Base-by-base conservation (phyloP, 2,888 invertebrate genomes). In the Ormyrus nitidulus region DNA sequence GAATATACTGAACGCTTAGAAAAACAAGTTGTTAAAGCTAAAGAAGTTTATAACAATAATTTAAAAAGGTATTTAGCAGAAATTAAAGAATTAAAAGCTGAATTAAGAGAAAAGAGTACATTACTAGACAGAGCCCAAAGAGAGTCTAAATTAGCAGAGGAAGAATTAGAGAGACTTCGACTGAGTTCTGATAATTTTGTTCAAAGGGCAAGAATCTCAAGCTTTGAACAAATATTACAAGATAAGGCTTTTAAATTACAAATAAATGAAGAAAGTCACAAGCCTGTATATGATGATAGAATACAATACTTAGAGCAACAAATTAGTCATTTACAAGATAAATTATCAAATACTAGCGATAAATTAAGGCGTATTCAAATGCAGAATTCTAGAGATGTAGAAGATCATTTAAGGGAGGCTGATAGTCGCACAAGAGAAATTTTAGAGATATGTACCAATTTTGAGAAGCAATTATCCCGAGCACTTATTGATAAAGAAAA, bases 11-110 rank as follows among this genome's bases (percentile, higher is more conserved):
- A 62, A 19, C 86, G 85, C 46, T 83, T 93, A 58, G 93, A 93
- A 84, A 91, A 86, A n/a, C 94, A 95, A 88, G 90, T 94, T 69
- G 91, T 91, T 6, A 91, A 91, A 71, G 88, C 93, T 0, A 94
- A 92, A 86, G 91, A 92, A 4, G 92, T 92, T 82, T 93, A 93
- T 84, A 92, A 93, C 49, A 92, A 92, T 70, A 94, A 93, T 86
- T 88, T 93, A 11, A 91, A 93, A 66, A 92, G 92, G 68, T 92
- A 94, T 90, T 85, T 92, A 13, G 86, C 91, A 9, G 93, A 94
- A 83, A 92, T 94, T 10, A 92, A 92, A 84, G 92, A 92, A 82
- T 85, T 93, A 13, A 93, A 94, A 84, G 87, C 92, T 0, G 93
- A 94, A 84, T 86, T 94, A 54, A 92, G 92, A 34, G 92, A 93